Evolutionary conservation across 2,888 invertebrate genomes (phyloP).

Genomic region (Tromatobia lineatoria): DNA sequence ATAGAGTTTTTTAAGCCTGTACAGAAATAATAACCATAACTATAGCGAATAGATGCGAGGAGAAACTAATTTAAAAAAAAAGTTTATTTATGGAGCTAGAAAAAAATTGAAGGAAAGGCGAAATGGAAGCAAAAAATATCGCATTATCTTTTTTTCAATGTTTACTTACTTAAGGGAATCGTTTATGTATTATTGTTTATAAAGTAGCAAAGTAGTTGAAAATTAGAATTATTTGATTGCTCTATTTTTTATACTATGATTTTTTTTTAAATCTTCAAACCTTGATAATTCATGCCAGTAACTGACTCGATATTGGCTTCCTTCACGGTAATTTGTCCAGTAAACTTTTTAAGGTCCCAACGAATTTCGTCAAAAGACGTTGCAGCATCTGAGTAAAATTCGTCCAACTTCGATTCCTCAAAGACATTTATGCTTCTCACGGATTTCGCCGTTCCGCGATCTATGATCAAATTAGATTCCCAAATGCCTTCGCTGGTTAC

Average conservation of each 20-base stretch:
- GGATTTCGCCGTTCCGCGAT: slow-evolving; percentile 68
- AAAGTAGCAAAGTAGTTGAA: slow-evolving; percentile 45
- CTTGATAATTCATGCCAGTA: slow-evolving; percentile 51
- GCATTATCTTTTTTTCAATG: too few relatives aligned
- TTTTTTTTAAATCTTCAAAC: slow-evolving; percentile 23
- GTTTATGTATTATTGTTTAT: background rate
- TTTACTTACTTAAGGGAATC: too few relatives aligned
- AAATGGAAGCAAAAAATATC: too few relatives aligned
- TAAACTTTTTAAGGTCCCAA: slow-evolving; percentile 69
- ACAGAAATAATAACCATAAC: slow-evolving; percentile 11
- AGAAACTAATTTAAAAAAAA: too few relatives aligned
- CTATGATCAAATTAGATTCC: slow-evolving; percentile 71
- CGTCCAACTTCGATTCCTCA: slow-evolving; percentile 70
- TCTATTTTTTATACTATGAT: slow-evolving; percentile 2
- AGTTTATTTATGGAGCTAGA: too few relatives aligned
- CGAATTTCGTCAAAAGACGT: slow-evolving; percentile 68
- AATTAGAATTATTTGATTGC: slow-evolving; percentile 28
- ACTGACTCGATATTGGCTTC: slow-evolving; percentile 48
- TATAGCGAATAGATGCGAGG: too few relatives aligned
- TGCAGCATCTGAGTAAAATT: slow-evolving; percentile 66
- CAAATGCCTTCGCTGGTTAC: slow-evolving; percentile 71
- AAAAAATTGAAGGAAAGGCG: too few relatives aligned
- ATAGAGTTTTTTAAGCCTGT: slow-evolving; percentile 61
- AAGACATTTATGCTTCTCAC: slow-evolving; percentile 71
- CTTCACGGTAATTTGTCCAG: slow-evolving; percentile 64